phyloP scores from a whole-genome alignment of 1,140 invertebrate genomes.

The Plectus sambesii region DNA sequence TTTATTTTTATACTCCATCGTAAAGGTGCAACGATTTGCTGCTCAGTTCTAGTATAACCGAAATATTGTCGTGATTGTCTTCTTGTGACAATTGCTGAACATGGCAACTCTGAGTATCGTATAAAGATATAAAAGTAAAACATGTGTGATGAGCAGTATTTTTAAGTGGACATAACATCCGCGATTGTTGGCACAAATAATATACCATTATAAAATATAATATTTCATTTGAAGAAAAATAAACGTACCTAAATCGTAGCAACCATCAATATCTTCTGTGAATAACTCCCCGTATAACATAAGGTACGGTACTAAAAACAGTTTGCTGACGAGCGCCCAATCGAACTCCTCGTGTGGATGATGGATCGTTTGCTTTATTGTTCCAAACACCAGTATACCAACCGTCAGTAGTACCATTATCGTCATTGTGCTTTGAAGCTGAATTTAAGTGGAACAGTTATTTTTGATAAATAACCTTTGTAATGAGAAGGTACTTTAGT shows the following conservation, averaged over 20 bases:
- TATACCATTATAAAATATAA: neutral
- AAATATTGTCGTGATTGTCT: no score
- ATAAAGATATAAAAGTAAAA: no score
- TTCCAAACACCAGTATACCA: conserved; percentile 88
- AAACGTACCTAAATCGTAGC: conserved; percentile 36
- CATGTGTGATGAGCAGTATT: no score
- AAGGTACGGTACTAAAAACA: conserved; percentile 89
- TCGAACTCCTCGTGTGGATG: conserved; percentile 71
- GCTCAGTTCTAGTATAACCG: no score
- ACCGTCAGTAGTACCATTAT: conserved; percentile 87
- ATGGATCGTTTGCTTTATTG: conserved; percentile 79
- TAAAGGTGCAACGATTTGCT: no score
- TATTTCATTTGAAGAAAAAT: neutral
- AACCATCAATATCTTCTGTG: conserved; percentile 54
- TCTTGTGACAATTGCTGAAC: no score
- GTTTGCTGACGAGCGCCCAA: conserved; percentile 73
- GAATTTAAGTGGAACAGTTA: no score
- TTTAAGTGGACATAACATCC: no score
- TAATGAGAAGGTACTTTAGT: conserved; percentile 41
- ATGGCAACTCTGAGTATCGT: no score
- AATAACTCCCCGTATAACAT: conserved; percentile 98
- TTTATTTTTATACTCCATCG: no score
- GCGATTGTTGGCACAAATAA: conserved; percentile 2
- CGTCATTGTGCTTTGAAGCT: no score
- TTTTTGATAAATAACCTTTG: conserved; percentile 58